Base-by-base conservation (phyloP, 1,140 invertebrate species). In the Glossosoma conforme region DNA sequence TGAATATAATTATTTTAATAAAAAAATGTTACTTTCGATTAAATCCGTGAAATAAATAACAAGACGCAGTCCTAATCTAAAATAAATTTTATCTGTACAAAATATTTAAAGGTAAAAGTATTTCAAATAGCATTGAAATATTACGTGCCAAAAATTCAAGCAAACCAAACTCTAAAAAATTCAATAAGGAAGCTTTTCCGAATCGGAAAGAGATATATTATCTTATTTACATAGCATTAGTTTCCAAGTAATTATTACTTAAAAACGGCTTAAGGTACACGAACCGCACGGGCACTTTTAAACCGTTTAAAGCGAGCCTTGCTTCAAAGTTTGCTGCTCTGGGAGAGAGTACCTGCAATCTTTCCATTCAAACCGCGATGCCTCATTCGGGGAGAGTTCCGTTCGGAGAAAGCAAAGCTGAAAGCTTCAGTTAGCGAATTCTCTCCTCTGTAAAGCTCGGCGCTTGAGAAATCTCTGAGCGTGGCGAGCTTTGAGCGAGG, bases 401-500 rank as follows among this genome's bases (percentile, higher is more conserved):
- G 47, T 33, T 41, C 13, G 18, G 20, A 45, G 43, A 30, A n/a
- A 2, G 10, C 24, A 30, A 45, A 45, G 3, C 28, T 13, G 43
- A 30, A 33, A n/a, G 3, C 2, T 18, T 8, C 18, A 5, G 4
- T 8, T 13, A 5, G 30, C 17, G 37, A 41, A 35, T 30, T 13
- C 19, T 33, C 33, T 30, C 9, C 4, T 18, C 2, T 28, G 36
- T 9, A 20, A 48, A 48, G 37, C 36, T 48, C 14, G 15, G 32
- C 24, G 36, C 45, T 38, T 30, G 14, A 13, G 20, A 40, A 41
- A 40, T 25, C 43, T 41, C 13, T 25, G 44, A 21, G 43, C 20
- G 33, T 35, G 13, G 42, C 21, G 25, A 47, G 51, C 51, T 47
- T 40, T 18, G 36, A 53, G 21, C 54, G 44, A 33, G n/a, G 38